phyloP scores from a whole-genome alignment of 2,113 vertebrate species.

The Cyrtonyx montezumae region DNA sequence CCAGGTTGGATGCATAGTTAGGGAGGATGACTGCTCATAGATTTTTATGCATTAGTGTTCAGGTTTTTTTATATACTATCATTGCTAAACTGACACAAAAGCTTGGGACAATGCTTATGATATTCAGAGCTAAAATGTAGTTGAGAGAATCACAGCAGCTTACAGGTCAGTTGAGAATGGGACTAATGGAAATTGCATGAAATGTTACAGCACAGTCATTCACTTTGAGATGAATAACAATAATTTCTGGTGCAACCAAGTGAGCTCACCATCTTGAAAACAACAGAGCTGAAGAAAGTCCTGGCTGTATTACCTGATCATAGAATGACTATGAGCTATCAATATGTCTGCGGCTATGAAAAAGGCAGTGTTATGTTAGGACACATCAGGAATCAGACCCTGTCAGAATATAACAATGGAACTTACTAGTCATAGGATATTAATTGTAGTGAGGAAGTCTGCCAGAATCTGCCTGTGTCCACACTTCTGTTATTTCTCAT shows the following conservation, averaged over 20 bases:
- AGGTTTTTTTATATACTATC: background rate
- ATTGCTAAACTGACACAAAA: background rate
- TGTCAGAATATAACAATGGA: background rate
- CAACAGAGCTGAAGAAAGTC: background rate
- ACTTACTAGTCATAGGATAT: background rate
- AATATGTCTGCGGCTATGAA: background rate
- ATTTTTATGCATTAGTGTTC: background rate
- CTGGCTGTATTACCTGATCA: background rate
- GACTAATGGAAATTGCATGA: background rate
- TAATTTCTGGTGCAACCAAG: background rate
- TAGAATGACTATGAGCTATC: background rate
- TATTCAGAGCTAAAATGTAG: background rate
- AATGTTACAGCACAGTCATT: background rate
- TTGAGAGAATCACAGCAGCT: background rate
- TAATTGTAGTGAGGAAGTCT: background rate
- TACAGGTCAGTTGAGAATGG: background rate
- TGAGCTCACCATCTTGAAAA: conserved; percentile 24
- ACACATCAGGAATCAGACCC: background rate
- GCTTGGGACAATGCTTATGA: background rate
- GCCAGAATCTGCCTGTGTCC: background rate
- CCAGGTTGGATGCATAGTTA: background rate
- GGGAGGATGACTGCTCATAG: background rate
- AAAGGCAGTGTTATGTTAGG: background rate
- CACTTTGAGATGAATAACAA: background rate
- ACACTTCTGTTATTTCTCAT: background rate